A percentile compares a stretch with the other conserved stretches of the same genome.
Conservation (phyloP, 2,797 vertebrate species). For the Acipenser transmontanus region DNA sequence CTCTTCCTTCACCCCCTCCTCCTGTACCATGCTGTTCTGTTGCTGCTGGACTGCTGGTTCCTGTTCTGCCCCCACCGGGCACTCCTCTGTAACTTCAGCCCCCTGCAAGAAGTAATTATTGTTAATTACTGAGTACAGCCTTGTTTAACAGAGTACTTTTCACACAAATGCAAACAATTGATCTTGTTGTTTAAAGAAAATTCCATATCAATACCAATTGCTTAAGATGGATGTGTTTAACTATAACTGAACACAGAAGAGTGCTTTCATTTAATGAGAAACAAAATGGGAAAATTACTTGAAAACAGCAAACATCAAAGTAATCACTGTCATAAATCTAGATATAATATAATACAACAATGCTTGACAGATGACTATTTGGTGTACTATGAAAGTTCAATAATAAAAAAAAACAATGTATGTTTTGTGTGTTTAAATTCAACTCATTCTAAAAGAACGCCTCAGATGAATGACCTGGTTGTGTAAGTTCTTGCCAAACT, state of each 20-base stretch:
- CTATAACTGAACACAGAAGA: constrained; percentile 14
- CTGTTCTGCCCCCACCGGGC: constrained; percentile 15
- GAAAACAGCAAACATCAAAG: constrained; percentile 23
- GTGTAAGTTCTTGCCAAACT: constrained; percentile 10
- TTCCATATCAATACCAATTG: constrained; percentile 3
- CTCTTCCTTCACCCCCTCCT: constrained; percentile 47
- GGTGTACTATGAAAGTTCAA: too few relatives aligned
- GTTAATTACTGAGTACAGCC: constrained; percentile 14
- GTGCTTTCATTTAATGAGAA: constrained; percentile 5
- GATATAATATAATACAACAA: constrained; percentile 9
- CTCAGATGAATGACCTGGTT: constrained; percentile 15
- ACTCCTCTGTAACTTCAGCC: constrained; percentile 33
- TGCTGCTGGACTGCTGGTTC: not conserved
- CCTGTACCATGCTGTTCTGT: constrained; percentile 18
- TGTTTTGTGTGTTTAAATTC: too few relatives aligned
- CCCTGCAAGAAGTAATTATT: constrained; percentile 32
- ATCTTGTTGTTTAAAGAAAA: constrained; percentile 8
- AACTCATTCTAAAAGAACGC: constrained; percentile 2
- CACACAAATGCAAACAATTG: constrained; percentile 12
- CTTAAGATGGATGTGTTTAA: constrained; percentile 11
- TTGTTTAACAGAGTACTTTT: not conserved
- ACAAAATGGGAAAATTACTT: constrained; percentile 11
- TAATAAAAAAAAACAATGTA: too few relatives aligned
- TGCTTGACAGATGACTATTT: constrained; percentile 15
- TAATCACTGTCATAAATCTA: not conserved